Base-by-base conservation (phyloP, 2,113 vertebrate genomes). In the Chunga burmeisteri region DNA sequence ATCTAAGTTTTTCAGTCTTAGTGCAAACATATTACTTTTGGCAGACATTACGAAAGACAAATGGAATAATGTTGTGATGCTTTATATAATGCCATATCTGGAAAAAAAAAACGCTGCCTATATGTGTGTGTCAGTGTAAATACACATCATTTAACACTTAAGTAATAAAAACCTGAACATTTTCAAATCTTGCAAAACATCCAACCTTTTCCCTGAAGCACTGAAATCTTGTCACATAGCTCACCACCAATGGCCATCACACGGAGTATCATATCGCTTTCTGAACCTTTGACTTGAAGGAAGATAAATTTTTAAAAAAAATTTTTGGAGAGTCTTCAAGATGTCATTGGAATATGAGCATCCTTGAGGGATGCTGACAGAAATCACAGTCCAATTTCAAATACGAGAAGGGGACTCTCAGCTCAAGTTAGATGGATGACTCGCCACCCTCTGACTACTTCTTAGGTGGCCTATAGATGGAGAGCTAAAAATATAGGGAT, bases 261-360 rank as follows among this genome's bases (percentile, higher is more conserved):
- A 17, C 0, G 0, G 58, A 30, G 50, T 9, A 3, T 27, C 27
- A 2, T 3, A n/a, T 8, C 49, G 13, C 30, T 29, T 74, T 22
- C 50, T 79, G 65, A 88, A 19, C 50, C 30, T 81, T 3, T 38
- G 70, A n/a, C 44, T 46, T 58, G 56, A 82, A 72, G 32, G 62
- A 71, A 75, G 79, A 61, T 10, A 17, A 36, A 79, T 29, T 38
- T 38, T 38, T 38, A 8, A 38, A 38, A 38, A 38, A 38, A 38
- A 38, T 38, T 38, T 38, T 38, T 55, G 42, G n/a, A 34, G 16
- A 62, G 34, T 25, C 30, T 62, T 79, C 21, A 49, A 30, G 56
- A 8, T n/a, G 21, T 7, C n/a, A 22, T 1, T 72, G 66, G 71
- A 67, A 26, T 19, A 13, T 2, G 32, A 25, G 56, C 22, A 8